Percentiles rank a stretch among this genome's conserved stretches.
Conservation (phyloP, 2,888 invertebrate species). For the Apamea anceps region DNA sequence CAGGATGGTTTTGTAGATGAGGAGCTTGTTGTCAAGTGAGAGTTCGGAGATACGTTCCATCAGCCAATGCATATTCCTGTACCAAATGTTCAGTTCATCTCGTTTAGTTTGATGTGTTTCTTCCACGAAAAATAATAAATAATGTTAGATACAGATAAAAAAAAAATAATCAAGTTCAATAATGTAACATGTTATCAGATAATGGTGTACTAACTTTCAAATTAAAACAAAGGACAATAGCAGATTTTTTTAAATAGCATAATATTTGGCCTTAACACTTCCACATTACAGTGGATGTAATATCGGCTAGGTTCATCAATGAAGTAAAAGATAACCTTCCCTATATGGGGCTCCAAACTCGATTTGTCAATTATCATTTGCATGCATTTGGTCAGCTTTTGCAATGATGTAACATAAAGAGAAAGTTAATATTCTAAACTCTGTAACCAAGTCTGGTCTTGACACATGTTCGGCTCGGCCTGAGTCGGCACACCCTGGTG, state of each 20-base stretch:
- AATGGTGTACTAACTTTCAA: slow-evolving; percentile 2
- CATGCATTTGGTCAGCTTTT: not conserved
- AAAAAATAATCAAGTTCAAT: not conserved
- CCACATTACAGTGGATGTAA: not conserved
- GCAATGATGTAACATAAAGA: not conserved
- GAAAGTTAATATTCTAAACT: not conserved
- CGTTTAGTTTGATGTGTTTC: too few species aligned
- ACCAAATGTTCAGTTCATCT: too few species aligned
- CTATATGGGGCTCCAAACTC: not conserved
- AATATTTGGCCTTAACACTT: not conserved
- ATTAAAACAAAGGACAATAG: slow-evolving; percentile 1
- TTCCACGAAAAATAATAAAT: too few species aligned
- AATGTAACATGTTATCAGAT: slow-evolving; percentile 2
- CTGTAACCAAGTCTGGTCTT: not conserved
- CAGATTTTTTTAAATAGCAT: not conserved
- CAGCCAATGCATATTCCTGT: too few species aligned
- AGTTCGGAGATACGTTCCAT: too few species aligned
- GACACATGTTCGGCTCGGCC: not conserved
- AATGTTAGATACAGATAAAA: not conserved
- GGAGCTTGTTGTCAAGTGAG: too few species aligned
- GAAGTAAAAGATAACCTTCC: not conserved
- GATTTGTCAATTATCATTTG: not conserved
- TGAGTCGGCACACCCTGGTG: too few species aligned
- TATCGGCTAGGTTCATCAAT: not conserved
- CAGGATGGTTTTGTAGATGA: too few species aligned